phyloP scores from a whole-genome alignment of 2,797 vertebrate genomes.

The Lycodopsis pacificus region DNA sequence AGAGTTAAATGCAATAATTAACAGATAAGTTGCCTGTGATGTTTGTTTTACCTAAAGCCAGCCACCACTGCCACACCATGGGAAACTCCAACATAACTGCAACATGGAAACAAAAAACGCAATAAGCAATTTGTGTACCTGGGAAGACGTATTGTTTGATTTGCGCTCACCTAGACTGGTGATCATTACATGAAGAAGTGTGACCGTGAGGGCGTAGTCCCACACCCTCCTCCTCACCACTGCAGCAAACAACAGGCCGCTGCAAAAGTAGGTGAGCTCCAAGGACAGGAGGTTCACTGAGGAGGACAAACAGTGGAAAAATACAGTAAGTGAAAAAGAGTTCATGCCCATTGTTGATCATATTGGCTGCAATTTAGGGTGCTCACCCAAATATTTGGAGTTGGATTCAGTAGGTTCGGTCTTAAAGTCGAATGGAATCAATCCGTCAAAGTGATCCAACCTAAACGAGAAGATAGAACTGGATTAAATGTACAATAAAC shows the following conservation, averaged over 20 bases:
- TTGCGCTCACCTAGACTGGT: constrained; percentile 79
- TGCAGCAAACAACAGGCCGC: constrained; percentile 83
- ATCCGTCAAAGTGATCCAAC: constrained; percentile 81
- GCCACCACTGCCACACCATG: constrained; percentile 82
- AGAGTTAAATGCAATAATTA: background rate
- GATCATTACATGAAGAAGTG: constrained; percentile 79
- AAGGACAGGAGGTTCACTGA: constrained; percentile 84
- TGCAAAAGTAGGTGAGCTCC: constrained; percentile 85
- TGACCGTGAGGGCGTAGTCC: constrained; percentile 85
- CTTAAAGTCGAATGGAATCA: constrained; percentile 86
- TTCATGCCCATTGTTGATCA: background rate
- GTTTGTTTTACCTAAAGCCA: constrained; percentile 77
- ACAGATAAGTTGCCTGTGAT: no score
- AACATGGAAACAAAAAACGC: constrained; percentile 47
- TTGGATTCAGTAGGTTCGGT: constrained; percentile 80
- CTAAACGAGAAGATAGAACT: constrained; percentile 52
- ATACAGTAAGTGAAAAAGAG: background rate
- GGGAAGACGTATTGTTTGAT: background rate
- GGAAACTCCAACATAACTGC: constrained; percentile 86
- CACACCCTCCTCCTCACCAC: constrained; percentile 83
- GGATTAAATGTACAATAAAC: background rate
- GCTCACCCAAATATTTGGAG: constrained; percentile 84
- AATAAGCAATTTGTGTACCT: background rate
- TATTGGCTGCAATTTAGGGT: background rate
- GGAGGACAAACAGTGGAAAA: background rate